Evolutionary conservation across 2,113 vertebrate species (phyloP).

Genomic region (Egretta garzetta): DNA sequence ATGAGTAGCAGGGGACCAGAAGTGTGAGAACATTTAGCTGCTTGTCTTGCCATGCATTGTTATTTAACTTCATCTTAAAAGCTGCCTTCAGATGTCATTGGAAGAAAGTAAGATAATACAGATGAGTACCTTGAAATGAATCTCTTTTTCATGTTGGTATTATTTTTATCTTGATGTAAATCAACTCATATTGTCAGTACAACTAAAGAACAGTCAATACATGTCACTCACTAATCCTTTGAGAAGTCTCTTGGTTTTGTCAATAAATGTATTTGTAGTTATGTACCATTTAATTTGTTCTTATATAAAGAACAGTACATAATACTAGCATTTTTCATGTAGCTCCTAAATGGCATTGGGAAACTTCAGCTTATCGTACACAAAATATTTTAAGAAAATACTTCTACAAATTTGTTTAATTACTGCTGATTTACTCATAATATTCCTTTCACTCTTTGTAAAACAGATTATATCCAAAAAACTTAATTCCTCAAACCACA

Average conservation of each 20-base stretch:
- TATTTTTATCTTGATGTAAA: conserved; percentile 4
- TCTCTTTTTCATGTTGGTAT: neutral
- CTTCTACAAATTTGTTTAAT: neutral
- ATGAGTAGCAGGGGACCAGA: conserved; percentile 17
- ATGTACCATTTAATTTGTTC: neutral
- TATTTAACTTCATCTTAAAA: conserved; percentile 62
- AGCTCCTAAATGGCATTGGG: neutral
- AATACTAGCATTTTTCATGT: neutral
- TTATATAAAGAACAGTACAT: neutral
- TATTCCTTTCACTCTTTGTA: neutral
- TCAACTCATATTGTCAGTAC: neutral
- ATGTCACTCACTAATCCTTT: neutral
- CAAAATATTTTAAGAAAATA: neutral
- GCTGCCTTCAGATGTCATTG: conserved; percentile 21
- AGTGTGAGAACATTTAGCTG: conserved; percentile 32
- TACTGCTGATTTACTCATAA: neutral
- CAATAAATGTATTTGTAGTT: neutral
- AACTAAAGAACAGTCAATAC: neutral
- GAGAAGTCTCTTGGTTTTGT: neutral
- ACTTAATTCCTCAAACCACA: neutral
- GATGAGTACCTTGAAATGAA: conserved; percentile 39
- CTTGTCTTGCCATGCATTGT: conserved; percentile 21
- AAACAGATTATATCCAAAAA: neutral
- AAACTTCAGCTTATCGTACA: neutral
- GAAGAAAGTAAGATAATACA: conserved; percentile 1